A percentile compares a stretch with the other conserved stretches of the same genome.
Evolutionary conservation across 2,113 vertebrate species (phyloP).

Genomic region (Malurus elegans): DNA sequence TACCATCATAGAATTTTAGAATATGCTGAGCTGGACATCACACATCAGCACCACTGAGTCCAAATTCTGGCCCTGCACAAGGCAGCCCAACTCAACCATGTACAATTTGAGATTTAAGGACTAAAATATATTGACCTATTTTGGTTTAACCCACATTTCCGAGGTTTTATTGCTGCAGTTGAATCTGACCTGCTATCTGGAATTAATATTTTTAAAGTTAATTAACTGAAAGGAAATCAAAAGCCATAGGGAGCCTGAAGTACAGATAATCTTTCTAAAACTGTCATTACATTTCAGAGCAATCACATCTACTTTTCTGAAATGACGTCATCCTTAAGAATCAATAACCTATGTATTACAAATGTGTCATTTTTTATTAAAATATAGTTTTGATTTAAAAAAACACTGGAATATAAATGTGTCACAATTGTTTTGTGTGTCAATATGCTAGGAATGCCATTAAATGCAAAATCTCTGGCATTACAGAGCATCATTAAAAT

Average conservation of each 20-base stretch:
- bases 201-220: neutral
- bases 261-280: neutral
- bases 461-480: neutral
- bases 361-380: neutral
- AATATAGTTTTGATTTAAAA: neutral
- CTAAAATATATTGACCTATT: neutral
- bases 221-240: neutral
- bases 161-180: neutral
- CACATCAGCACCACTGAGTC: rapidly evolving
- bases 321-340: neutral
- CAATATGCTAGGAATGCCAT: neutral
- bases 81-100: neutral
- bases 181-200: neutral
- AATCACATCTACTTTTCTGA: neutral
- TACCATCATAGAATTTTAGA: neutral
- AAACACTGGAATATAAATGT: neutral
- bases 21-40: neutral
- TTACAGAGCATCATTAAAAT: neutral
- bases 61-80: neutral
- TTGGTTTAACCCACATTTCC: neutral
- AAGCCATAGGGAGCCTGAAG: neutral
- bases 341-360: neutral
- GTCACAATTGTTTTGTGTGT: neutral
- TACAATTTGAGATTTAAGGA: neutral
- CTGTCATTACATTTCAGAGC: neutral